Evolutionary conservation across 1,140 invertebrate species (phyloP).

Genomic region (Cyphomyrmex costatus): DNA sequence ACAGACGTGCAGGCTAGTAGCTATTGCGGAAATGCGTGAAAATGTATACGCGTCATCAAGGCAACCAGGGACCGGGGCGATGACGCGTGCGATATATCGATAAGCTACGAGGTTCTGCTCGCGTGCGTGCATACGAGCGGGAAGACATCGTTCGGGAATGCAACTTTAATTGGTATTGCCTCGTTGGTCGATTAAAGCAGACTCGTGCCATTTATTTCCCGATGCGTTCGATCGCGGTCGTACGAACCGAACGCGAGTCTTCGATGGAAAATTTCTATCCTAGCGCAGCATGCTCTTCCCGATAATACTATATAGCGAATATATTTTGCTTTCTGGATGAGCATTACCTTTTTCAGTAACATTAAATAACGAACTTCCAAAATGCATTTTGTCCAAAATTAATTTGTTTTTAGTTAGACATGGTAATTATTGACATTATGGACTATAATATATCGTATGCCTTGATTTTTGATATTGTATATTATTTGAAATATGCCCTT

Average conservation of each 20-base stretch:
- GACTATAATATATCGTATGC: too few species aligned
- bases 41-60: slow-evolving; percentile 15
- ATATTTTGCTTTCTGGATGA: neutral
- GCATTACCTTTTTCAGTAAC: neutral
- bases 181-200: slow-evolving; percentile 76
- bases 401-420: too few species aligned
- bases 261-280: slow-evolving; percentile 9
- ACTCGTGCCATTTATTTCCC: slow-evolving; percentile 72
- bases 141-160: slow-evolving; percentile 67
- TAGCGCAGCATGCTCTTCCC: neutral
- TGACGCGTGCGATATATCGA: slow-evolving; percentile 47
- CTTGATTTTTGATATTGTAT: too few species aligned
- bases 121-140: slow-evolving; percentile 18
- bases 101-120: slow-evolving; percentile 42
- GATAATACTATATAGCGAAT: slow-evolving; percentile 4
- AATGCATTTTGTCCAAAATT: too few species aligned
- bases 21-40: slow-evolving; percentile 1
- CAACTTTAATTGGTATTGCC: slow-evolving; percentile 78
- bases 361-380: slow-evolving; percentile 11
- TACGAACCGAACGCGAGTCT: neutral
- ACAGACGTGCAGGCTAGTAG: neutral
- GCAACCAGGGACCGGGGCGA: slow-evolving; percentile 12
- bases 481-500: too few species aligned
- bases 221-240: slow-evolving; percentile 73
- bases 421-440: too few species aligned